Evolutionary conservation across 2,888 invertebrate genomes (phyloP).

Genomic region (Epinotia nisella): DNA sequence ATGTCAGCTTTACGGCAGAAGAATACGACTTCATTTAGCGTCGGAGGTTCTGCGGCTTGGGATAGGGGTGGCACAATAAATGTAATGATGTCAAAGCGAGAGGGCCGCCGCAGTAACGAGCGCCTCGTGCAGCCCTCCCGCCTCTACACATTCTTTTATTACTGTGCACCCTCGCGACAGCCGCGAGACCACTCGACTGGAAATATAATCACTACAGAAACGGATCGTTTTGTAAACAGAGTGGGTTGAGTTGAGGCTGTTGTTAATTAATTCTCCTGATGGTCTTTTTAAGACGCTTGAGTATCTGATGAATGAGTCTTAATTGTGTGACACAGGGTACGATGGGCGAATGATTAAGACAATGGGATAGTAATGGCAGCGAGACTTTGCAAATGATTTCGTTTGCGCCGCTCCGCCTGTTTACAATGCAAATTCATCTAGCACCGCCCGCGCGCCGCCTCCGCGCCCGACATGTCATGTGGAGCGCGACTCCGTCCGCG

Average conservation of each 20-base stretch:
- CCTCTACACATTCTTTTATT: slow-evolving; percentile 70
- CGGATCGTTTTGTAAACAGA: slow-evolving; percentile 70
- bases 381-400: slow-evolving; percentile 49
- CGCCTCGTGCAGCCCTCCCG: slow-evolving; percentile 48
- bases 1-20: slow-evolving; percentile 40
- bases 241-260: slow-evolving; percentile 51
- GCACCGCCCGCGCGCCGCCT: slow-evolving; percentile 52
- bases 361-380: slow-evolving; percentile 36
- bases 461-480: slow-evolving; percentile 78
- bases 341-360: slow-evolving; percentile 40
- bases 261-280: slow-evolving; percentile 52
- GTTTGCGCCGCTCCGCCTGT: slow-evolving; percentile 54
- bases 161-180: slow-evolving; percentile 63
- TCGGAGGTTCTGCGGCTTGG: slow-evolving; percentile 57
- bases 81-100: slow-evolving; percentile 75
- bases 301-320: slow-evolving; percentile 27
- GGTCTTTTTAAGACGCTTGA: slow-evolving; percentile 45
- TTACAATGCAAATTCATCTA: slow-evolving; percentile 70
- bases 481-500: slow-evolving; percentile 71
- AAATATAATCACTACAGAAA: slow-evolving; percentile 77
- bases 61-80: slow-evolving; percentile 69
- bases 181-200: slow-evolving; percentile 72
- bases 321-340: slow-evolving; percentile 30
- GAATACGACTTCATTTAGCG: slow-evolving; percentile 59
- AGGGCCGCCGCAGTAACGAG: slow-evolving; percentile 60